A percentile compares a stretch with the other conserved stretches of the same genome.
These are phyloP conservation scores for Echinarachnius parma DNA, from an alignment of 53 echinoderm and acorn worm species.

Conservation along the genomic window DNA sequence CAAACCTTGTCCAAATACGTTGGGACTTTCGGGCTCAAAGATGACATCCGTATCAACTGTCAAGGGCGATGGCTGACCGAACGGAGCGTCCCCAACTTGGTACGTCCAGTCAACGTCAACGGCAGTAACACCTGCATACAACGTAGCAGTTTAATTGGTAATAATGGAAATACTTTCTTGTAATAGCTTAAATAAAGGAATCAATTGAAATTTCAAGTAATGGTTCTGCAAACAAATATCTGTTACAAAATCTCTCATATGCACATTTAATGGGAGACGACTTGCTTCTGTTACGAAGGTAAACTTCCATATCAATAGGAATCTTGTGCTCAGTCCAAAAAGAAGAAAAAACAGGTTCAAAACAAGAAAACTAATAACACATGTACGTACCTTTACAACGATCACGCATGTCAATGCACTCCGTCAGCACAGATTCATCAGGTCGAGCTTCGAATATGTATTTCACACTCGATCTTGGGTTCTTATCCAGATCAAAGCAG, in stretches of 20 bases:
- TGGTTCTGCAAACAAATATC: no score
- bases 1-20: slow-evolving; percentile 62
- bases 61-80: slow-evolving; percentile 64
- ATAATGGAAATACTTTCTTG: background rate
- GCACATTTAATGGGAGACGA: no score
- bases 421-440: slow-evolving; percentile 62
- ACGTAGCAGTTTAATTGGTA: slow-evolving; percentile 44
- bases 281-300: no score
- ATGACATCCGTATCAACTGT: slow-evolving; percentile 62
- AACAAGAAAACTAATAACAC: background rate
- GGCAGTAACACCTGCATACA: slow-evolving; percentile 57
- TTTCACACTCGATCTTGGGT: slow-evolving; percentile 60
- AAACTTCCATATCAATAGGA: no score
- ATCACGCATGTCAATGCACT: slow-evolving; percentile 75
- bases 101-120: slow-evolving; percentile 60
- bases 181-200: background rate
- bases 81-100: slow-evolving; percentile 53
- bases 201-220: no score
- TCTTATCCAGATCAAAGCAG: slow-evolving; percentile 75
- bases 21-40: slow-evolving; percentile 62
- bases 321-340: no score
- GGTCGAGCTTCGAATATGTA: slow-evolving; percentile 77
- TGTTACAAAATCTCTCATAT: no score
- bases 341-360: no score
- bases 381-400: slow-evolving; percentile 78